A percentile compares a stretch with the other conserved stretches of the same genome.
Conservation (phyloP, 1,140 invertebrate species). For the Dinoponera quadriceps region DNA sequence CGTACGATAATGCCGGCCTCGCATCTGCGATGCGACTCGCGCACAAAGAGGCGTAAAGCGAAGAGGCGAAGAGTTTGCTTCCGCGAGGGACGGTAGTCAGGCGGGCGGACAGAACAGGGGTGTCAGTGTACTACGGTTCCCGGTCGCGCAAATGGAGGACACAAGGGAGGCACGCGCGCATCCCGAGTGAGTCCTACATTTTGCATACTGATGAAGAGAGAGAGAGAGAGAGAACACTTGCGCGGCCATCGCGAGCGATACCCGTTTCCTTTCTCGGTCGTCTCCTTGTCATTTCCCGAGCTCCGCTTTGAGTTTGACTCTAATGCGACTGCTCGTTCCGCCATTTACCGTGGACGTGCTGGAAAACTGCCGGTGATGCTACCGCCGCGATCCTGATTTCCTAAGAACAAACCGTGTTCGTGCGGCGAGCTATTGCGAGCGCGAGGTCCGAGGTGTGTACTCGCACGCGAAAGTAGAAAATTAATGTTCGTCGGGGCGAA, state of each 20-base stretch:
- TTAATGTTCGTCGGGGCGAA: too few species aligned
- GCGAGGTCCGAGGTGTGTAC: too few species aligned
- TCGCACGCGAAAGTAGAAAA: too few species aligned
- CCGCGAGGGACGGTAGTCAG: neutral
- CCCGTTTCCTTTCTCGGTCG: conserved; percentile 76
- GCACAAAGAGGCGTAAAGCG: conserved; percentile 41
- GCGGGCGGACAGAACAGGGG: conserved; percentile 4
- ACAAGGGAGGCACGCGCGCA: conserved; percentile 71
- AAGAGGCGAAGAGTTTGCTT: conserved; percentile 46
- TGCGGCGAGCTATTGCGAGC: too few species aligned
- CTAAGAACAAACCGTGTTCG: conserved; percentile 2
- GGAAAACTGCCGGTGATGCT: conserved; percentile 18
- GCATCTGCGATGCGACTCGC: conserved; percentile 53
- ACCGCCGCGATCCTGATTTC: conserved; percentile 27
- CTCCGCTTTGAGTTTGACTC: conserved; percentile 44
- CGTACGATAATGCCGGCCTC: conserved; percentile 46
- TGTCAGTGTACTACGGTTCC: conserved; percentile 47
- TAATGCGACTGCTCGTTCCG: conserved; percentile 12
- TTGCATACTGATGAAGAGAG: conserved; percentile 79
- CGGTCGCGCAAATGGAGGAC: conserved; percentile 70
- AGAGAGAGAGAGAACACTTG: conserved; percentile 67
- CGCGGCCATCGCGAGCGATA: conserved; percentile 68
- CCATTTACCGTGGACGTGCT: conserved; percentile 35
- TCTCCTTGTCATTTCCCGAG: conserved; percentile 77
- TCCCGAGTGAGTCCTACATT: conserved; percentile 72